A percentile compares a stretch with the other conserved stretches of the same genome.
Evolutionary conservation across 1,140 invertebrate genomes (phyloP).

Genomic region (Papilio xuthus): DNA sequence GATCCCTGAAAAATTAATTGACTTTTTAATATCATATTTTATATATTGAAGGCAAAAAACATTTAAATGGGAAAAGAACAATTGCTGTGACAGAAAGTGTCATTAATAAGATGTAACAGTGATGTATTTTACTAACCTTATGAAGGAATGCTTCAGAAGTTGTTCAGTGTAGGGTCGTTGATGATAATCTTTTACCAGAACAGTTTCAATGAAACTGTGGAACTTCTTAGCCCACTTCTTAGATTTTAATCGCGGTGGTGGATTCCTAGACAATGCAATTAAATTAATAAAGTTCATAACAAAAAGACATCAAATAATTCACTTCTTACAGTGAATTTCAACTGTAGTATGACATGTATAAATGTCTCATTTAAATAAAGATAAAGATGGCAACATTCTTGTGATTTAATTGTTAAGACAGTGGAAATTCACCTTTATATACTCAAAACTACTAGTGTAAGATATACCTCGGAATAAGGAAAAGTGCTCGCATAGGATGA

Average conservation of each 20-base stretch:
- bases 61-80: no score
- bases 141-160: slow-evolving; percentile 98
- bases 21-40: no score
- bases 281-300: slow-evolving; percentile 11
- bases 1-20: slow-evolving; percentile 84
- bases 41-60: no score
- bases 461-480: slow-evolving; percentile 94
- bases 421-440: not conserved
- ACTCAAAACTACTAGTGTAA: slow-evolving; percentile 10
- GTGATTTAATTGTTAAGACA: no score
- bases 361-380: no score
- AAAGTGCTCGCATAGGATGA: slow-evolving; percentile 99
- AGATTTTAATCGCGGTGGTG: slow-evolving; percentile 97
- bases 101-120: no score
- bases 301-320: not conserved
- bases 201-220: slow-evolving; percentile 88
- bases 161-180: slow-evolving; percentile 99
- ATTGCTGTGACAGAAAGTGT: no score
- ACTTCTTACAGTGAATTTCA: no score
- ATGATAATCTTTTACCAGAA: slow-evolving; percentile 97
- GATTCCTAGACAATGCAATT: slow-evolving; percentile 84
- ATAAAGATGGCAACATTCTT: no score
- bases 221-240: slow-evolving; percentile 99
- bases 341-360: no score
- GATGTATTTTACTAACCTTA: slow-evolving; percentile 81